Base-by-base conservation (phyloP, 2,888 invertebrate species). In the Scelioninae gen. 1 region DNA sequence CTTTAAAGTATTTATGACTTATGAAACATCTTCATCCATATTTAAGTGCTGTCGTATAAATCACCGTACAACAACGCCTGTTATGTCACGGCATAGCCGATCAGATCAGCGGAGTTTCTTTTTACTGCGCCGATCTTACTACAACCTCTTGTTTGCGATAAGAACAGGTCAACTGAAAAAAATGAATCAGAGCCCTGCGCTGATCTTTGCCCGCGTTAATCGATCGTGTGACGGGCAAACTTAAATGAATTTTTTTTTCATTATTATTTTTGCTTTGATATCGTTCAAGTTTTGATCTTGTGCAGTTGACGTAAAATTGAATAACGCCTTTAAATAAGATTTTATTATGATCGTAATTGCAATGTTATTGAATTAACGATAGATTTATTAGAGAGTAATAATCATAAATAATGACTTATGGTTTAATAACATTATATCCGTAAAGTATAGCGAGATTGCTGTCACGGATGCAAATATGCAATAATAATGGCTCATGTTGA, bases 21-120 rank as follows among this genome's bases (percentile, higher is more conserved):
- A 86, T 83, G 88, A 83, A 88, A 89, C 87, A 88, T 89, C 88
- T 89, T 88, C 88, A 89, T 89, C 88, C 88, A 88, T 88, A 87
- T 88, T 88, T 88, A 88, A 88, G 85, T 84, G 85, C 84, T 80
- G 85, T 86, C 87, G 77, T 85, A 88, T 89, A 89, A 89, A 88
- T 89, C 88, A 88, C 63, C 56, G 78, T 60, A 74, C 86, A 85
- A 84, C 86, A 85, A 85, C 82, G 86, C 82, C 84, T 76, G 83
- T 85, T 84, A 83, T 76, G 75, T 78, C 82, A 83, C 32, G 77
- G 65, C 68, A 49, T 43, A 65, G 72, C 63, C 81, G 72, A 82
- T 84, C 82, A 78, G 83, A 74, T 84, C 55, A 40, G 55, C 23
- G n/a, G 53, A 55, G 32, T 68, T 69, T 49, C 68, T 75, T 75